Conservation (phyloP, 2,888 invertebrate species). For the Tetranychus truncatus region DNA sequence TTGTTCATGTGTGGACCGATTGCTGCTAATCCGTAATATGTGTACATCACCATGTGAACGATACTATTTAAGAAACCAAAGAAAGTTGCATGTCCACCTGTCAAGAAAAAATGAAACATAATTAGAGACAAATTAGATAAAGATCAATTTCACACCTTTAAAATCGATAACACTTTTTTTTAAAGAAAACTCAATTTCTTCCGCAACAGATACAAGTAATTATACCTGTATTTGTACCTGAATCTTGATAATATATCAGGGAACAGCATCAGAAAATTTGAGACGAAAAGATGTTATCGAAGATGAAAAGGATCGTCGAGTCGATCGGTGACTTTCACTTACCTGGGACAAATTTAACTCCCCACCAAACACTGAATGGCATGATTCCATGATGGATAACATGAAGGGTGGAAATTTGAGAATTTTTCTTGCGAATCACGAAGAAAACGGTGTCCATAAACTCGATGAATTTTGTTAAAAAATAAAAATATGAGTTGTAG, state of each 20-base stretch:
- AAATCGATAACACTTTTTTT: no score
- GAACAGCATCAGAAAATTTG: no score
- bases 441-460: conserved; percentile 75
- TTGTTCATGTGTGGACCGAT: conserved; percentile 35
- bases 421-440: conserved; percentile 59
- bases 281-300: background rate
- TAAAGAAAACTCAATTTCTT: no score
- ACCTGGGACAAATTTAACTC: conserved; percentile 44
- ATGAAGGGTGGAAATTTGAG: conserved; percentile 68
- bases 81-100: conserved; percentile 36
- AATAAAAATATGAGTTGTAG: conserved; percentile 69
- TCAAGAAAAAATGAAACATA: background rate
- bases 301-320: background rate
- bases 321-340: background rate
- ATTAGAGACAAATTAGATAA: background rate
- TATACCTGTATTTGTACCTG: no score
- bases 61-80: conserved; percentile 36
- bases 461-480: conserved; percentile 69
- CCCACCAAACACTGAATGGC: conserved; percentile 38
- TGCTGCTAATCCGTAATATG: conserved; percentile 36
- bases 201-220: no score
- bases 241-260: no score
- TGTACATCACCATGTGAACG: conserved; percentile 37
- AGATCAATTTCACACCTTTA: background rate
- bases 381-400: conserved; percentile 62